Evolutionary conservation across 2,113 vertebrate species (phyloP), one percentile per base, ranked within the genome.

Genomic region (Ammodytes dubius): DNA sequence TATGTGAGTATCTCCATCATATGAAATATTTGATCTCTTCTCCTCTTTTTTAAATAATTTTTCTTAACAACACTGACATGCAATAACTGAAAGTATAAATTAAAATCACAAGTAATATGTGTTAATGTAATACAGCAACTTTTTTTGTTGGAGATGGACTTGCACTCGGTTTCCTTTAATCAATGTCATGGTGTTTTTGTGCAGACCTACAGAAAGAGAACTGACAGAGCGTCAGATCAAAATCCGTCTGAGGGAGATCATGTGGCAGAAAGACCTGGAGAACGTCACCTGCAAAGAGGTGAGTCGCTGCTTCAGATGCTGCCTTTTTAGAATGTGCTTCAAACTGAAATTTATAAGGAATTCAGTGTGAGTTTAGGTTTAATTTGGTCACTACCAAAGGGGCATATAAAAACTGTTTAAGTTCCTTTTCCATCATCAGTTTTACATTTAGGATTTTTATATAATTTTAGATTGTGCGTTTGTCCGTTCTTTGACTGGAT

Each of bases 251-350:
- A 95, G 97, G 70, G 98, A 99, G 91, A 98, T 99, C 71, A 99
- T 99, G 98, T 99, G 97, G 97, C 98, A 99, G 93, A 99, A 97
- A 46, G 98, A 99, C 91, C 93, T 99, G 81, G 98, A 99, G 86
- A 99, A 99, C 78, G 96, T 99, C 89, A 99, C 98, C 1, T 98
- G 97, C n/a, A 99, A 99, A 94, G 97, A 99, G 95, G 98, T 97
- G 92, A 85, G 96, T 69, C 14, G 10, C 0, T 7, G 60, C 42
- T 47, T 67, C 13, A 53, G 11, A 54, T 72, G 43, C 52, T 39
- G 49, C 4, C 14, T 49, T 53, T 52, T 27, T 27, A 27, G 2
- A 39, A 59, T 10, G 53, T 14, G 4, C 10, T 57, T 11, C 27
- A 60, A 45, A 56, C 2, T 39, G 35, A 27, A 27, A 40, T n/a